A percentile compares a stretch with the other conserved stretches of the same genome.
These are phyloP conservation scores for Caenorhabditis elegans DNA, from an alignment of 1,140 invertebrate genomes.

Conservation along the genomic window DNA sequence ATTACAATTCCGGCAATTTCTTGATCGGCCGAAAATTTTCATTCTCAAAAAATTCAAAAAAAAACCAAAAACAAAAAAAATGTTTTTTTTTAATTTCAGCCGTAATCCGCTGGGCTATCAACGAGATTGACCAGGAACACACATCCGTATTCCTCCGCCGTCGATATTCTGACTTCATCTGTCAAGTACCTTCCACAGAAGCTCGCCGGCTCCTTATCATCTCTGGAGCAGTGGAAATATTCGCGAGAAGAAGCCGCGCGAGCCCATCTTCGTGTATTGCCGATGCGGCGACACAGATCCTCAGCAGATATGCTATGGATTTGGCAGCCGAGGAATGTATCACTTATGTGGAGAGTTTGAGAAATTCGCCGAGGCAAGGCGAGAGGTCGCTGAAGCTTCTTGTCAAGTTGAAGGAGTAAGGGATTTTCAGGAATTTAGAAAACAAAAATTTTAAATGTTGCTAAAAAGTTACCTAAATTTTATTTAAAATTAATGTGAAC, in stretches of 20 bases:
- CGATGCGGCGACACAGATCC: not conserved
- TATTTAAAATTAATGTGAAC: too few relatives aligned
- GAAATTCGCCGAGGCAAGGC: not conserved
- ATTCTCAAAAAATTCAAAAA: too few relatives aligned
- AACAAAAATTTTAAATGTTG: too few relatives aligned
- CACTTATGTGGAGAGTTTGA: not conserved
- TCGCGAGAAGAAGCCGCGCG: not conserved
- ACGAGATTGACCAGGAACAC: not conserved
- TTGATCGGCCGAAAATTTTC: too few relatives aligned
- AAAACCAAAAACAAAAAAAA: not conserved
- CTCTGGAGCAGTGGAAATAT: not conserved
- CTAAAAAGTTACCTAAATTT: too few relatives aligned
- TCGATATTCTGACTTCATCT: not conserved
- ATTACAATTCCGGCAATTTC: too few relatives aligned
- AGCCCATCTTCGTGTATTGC: not conserved
- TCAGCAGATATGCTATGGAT: not conserved
- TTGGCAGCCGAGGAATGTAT: not conserved
- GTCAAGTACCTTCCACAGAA: not conserved
- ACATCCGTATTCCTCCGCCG: not conserved
- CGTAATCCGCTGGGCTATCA: slow-evolving; percentile 1
- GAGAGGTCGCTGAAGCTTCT: not conserved
- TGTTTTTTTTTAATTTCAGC: not conserved
- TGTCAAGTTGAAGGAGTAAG: not conserved
- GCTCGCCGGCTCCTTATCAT: not conserved
- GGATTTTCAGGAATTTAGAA: too few relatives aligned